Evolutionary conservation across 2,888 invertebrate genomes (phyloP).

Genomic region (Resseliella maxima): DNA sequence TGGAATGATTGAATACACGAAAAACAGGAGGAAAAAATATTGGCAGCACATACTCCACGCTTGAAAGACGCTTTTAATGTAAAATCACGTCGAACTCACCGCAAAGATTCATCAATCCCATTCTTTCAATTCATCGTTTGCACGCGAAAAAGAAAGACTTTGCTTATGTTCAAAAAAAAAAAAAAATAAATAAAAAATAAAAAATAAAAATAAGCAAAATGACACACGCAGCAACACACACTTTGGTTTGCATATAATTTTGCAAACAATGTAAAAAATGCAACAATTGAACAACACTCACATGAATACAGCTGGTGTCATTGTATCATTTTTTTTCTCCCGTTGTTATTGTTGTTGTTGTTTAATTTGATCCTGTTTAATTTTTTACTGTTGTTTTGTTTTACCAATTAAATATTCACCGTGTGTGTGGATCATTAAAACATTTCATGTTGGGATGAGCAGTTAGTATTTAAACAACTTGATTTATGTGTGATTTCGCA

Average conservation of each 20-base stretch:
- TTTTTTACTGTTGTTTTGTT: background rate
- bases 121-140: slow-evolving; percentile 15
- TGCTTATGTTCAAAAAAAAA: background rate
- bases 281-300: background rate
- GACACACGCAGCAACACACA: slow-evolving; percentile 49
- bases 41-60: background rate
- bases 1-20: background rate
- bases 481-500: background rate
- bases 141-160: too few species aligned
- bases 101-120: slow-evolving; percentile 46
- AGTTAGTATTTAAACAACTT: too few species aligned
- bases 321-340: background rate
- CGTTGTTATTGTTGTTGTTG: background rate
- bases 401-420: background rate
- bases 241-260: background rate
- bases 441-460: background rate
- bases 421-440: background rate
- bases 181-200: too few species aligned
- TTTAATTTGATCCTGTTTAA: slow-evolving; percentile 23
- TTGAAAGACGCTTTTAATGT: background rate
- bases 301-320: background rate
- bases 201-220: slow-evolving; percentile 27
- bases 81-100: slow-evolving; percentile 30
- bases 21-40: too few species aligned
- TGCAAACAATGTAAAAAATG: slow-evolving; percentile 26